A percentile compares a stretch with the other conserved stretches of the same genome.
phyloP scores from a whole-genome alignment of 2,797 vertebrate genomes.

The Acestrorhynchus altus region DNA sequence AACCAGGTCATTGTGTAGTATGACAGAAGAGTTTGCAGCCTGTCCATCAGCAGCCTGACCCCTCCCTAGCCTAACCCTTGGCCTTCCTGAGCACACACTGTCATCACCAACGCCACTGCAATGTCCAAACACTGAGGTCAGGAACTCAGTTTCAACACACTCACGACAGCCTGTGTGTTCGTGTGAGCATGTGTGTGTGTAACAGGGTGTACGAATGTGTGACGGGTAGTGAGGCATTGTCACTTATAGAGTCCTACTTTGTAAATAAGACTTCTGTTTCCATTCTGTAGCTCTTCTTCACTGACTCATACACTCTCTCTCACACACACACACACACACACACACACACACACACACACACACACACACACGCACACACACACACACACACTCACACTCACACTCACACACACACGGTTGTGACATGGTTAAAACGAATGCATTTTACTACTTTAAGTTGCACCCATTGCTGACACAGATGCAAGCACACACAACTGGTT shows the following conservation, averaged over 20 bases:
- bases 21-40: slow-evolving; percentile 70
- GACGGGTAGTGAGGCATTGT: slow-evolving; percentile 10
- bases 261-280: slow-evolving; percentile 39
- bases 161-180: slow-evolving; percentile 38
- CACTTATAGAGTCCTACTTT: slow-evolving; percentile 36
- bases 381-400: too few species aligned
- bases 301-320: not conserved
- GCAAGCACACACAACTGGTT: too few species aligned
- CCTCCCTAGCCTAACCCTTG: slow-evolving; percentile 65
- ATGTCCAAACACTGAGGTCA: slow-evolving; percentile 71
- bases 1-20: slow-evolving; percentile 54
- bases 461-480: too few species aligned
- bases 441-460: too few species aligned
- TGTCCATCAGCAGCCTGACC: slow-evolving; percentile 67
- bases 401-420: too few species aligned
- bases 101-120: slow-evolving; percentile 74
- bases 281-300: not conserved
- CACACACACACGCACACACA: not conserved
- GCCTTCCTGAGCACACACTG: slow-evolving; percentile 78
- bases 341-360: not conserved
- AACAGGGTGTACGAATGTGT: slow-evolving; percentile 31
- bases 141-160: slow-evolving; percentile 62
- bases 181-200: slow-evolving; percentile 12
- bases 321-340: slow-evolving; percentile 12
- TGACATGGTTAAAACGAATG: too few species aligned